Evolutionary conservation across 1,140 invertebrate species (phyloP), one percentile per base, ranked within the genome.

Genomic region (Lucilia cuprina): DNA sequence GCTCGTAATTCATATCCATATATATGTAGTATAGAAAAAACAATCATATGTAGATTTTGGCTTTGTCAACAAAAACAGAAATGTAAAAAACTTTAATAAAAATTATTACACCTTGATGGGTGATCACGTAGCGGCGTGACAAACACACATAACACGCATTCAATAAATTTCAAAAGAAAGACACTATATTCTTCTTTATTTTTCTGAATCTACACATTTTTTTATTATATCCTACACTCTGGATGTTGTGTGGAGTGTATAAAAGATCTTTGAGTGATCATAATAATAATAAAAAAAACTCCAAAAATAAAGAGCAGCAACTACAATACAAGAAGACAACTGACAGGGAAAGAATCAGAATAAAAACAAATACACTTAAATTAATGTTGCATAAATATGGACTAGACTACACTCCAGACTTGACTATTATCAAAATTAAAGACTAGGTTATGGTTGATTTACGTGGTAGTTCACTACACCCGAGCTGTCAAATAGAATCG

Each of bases 71-170:
- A 60, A 12, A 8, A 41, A 5, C 50, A 55, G 50, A 55, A 55
- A 55, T 55, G 50, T 2, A 55, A n/a, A 55, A 55, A 84, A 84
- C 55, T 14, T 83, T 83, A 85, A 85, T 85, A 85, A 85, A 85
- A 85, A 85, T 85, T 85, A 85, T 85, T 85, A 85, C 84, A 85
- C 84, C 84, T 85, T 78, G 34, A 83, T 85, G 84, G 84, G 84
- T 82, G 84, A 85, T 85, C 84, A 85, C 84, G 84, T 85, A 85
- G 82, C 50, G 14, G 78, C 84, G 84, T 85, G 84, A 85, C 84
- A 84, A 84, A 82, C 83, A 78, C 78, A 84, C 83, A 60, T 77
- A 82, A 82, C 60, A 84, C 83, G 83, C 83, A 84, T 84, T 84
- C 83, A 84, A 82, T 84, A 84, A 84, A 84, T 84, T 84, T 75